Percentiles rank a stretch among this genome's conserved stretches.
phyloP scores from a whole-genome alignment of 2,888 invertebrate species.

The Schizaphis graminum region DNA sequence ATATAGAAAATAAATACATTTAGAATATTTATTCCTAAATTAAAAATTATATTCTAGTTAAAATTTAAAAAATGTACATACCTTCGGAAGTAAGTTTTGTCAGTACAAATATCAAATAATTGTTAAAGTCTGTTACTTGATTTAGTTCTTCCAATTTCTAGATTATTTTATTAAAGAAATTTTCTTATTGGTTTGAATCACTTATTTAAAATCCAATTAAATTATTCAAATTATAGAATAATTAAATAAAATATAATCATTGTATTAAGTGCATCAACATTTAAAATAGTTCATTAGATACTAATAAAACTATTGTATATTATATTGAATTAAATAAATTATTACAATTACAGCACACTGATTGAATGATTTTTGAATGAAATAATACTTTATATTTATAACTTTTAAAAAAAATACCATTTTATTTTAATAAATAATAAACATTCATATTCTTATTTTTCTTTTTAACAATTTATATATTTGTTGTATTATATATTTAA shows the following conservation, averaged over 20 bases:
- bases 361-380: not conserved
- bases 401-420: not conserved
- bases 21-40: not conserved
- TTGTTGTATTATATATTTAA: not conserved
- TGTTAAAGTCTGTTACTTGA: conserved; percentile 98
- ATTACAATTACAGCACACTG: not conserved
- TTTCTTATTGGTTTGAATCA: conserved; percentile 71
- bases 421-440: not conserved
- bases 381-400: not conserved
- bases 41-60: not conserved
- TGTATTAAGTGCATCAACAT: not conserved
- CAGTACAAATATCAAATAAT: conserved; percentile 97
- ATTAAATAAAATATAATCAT: not conserved
- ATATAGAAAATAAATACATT: not conserved
- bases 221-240: not conserved
- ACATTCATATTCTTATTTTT: not conserved
- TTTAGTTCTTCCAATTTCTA: conserved; percentile 99
- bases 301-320: not conserved
- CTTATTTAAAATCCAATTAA: not conserved
- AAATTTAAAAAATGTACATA: conserved; percentile 69
- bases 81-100: conserved; percentile 92
- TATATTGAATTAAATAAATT: not conserved
- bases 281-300: not conserved
- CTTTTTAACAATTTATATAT: too few species aligned
- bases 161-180: conserved; percentile 73